phyloP scores from a whole-genome alignment of 2,888 invertebrate genomes.

The Fissipunctia ypsillon region DNA sequence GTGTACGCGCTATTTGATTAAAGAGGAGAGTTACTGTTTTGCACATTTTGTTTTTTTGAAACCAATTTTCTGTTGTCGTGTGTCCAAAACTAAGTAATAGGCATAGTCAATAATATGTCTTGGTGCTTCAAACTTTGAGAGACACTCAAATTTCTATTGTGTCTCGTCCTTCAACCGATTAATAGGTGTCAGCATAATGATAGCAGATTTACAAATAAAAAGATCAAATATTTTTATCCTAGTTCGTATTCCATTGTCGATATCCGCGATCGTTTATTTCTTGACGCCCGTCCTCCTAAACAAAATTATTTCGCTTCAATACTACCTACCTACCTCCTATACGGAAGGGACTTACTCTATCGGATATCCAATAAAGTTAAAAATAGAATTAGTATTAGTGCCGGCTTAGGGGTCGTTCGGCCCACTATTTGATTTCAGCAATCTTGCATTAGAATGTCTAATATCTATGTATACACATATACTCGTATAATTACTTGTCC shows the following conservation, averaged over 20 bases:
- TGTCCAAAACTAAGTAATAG: not conserved
- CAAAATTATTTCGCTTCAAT: slow-evolving; percentile 31
- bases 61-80: not conserved
- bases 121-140: too few relatives aligned
- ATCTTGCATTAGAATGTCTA: not conserved
- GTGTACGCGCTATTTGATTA: slow-evolving; percentile 26
- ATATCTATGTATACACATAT: too few relatives aligned
- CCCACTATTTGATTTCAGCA: not conserved
- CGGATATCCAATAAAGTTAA: slow-evolving; percentile 23
- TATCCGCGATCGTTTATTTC: slow-evolving; percentile 12
- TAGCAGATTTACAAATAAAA: not conserved
- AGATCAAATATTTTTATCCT: not conserved
- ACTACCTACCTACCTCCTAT: not conserved
- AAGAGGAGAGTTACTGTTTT: not conserved
- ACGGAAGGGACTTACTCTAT: slow-evolving; percentile 17
- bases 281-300: slow-evolving; percentile 14
- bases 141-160: too few relatives aligned
- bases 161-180: too few relatives aligned
- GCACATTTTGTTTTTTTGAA: not conserved
- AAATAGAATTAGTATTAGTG: slow-evolving; percentile 5
- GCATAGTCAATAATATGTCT: not conserved
- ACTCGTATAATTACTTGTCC: too few relatives aligned
- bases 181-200: not conserved
- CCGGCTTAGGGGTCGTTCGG: too few relatives aligned
- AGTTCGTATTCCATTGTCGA: not conserved